Evolutionary conservation across 2,888 invertebrate species (phyloP).

Genomic region (Drosophila anceps): DNA sequence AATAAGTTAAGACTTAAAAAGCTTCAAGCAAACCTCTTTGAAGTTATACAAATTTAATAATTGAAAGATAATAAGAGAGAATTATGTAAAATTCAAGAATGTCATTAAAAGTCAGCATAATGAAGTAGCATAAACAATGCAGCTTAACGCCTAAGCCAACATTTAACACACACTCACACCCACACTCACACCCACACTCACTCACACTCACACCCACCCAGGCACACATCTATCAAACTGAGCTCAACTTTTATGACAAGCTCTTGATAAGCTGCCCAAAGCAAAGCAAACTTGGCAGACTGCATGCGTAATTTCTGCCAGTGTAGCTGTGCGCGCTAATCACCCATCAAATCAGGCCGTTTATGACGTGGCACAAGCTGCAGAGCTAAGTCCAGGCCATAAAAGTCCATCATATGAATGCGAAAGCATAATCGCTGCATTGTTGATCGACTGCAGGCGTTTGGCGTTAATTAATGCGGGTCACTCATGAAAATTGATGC

Average conservation of each 20-base stretch:
- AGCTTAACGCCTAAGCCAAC: not conserved
- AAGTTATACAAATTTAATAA: not conserved
- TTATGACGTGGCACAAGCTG: not conserved
- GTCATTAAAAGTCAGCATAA: not conserved
- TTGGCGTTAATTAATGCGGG: constrained; percentile 33
- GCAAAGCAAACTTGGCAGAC: not conserved
- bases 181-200: not conserved
- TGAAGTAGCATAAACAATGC: constrained; percentile 2
- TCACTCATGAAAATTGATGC: constrained; percentile 10
- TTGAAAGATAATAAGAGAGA: not conserved
- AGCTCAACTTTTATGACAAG: constrained; percentile 5
- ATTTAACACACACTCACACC: not conserved
- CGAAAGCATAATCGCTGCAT: constrained; percentile 15
- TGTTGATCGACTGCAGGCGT: constrained; percentile 26
- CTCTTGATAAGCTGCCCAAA: not conserved
- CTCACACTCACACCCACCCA: not conserved
- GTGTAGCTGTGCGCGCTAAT: constrained; percentile 8
- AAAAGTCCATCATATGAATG: constrained; percentile 10
- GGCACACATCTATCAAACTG: not conserved
- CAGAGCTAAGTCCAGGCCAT: not conserved
- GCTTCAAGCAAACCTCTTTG: not conserved
- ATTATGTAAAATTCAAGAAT: not conserved
- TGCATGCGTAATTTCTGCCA: constrained; percentile 1
- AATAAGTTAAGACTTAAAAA: not conserved
- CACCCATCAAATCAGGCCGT: constrained; percentile 12